Evolutionary conservation across 1,140 invertebrate species (phyloP).

Genomic region (Yoshiicerus persimilis): DNA sequence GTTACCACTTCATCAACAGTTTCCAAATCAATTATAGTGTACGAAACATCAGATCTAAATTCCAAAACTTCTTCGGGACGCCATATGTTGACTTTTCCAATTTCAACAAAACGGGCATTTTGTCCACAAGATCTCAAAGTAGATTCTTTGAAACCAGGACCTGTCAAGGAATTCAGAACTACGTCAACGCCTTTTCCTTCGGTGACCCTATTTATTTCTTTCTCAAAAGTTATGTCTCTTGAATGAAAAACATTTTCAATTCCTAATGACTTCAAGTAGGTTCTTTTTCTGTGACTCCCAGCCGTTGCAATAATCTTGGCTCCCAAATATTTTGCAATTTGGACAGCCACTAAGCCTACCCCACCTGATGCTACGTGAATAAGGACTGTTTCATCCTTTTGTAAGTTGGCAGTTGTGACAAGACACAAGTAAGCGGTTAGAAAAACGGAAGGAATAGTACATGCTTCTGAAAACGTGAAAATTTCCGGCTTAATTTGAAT

Average conservation of each 20-base stretch:
- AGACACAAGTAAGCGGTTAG: constrained; percentile 2
- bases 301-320: constrained; percentile 16
- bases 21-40: too few relatives aligned
- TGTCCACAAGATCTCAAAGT: not conserved
- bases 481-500: not conserved
- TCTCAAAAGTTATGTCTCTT: constrained; percentile 60
- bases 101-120: constrained; percentile 28
- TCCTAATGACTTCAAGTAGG: not conserved
- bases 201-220: constrained; percentile 57
- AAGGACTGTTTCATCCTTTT: constrained; percentile 58
- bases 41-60: too few relatives aligned
- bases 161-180: too few relatives aligned
- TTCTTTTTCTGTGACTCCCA: constrained; percentile 12
- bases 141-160: too few relatives aligned
- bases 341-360: constrained; percentile 63
- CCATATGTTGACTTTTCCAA: not conserved
- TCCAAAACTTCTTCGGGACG: not conserved
- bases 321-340: constrained; percentile 59
- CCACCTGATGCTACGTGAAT: constrained; percentile 66
- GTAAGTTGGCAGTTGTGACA: constrained; percentile 36
- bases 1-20: too few relatives aligned
- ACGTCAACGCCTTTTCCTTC: too few relatives aligned
- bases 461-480: not conserved
- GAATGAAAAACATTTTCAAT: constrained; percentile 60
- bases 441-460: not conserved